Percentiles rank a stretch among this genome's conserved stretches.
Conservation (phyloP, 2,888 invertebrate species). For the Lamellibrachia columna region DNA sequence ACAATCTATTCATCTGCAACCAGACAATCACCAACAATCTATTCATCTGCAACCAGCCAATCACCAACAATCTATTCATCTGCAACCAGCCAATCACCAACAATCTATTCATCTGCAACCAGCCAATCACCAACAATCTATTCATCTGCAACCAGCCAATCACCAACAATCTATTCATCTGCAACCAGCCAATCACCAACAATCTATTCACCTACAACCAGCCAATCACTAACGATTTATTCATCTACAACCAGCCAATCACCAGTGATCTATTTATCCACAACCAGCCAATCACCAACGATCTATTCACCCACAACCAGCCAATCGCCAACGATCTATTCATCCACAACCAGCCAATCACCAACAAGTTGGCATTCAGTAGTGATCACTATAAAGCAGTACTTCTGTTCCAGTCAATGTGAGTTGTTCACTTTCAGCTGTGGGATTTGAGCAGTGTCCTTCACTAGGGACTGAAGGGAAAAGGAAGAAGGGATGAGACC, state of each 20-base stretch:
- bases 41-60: background rate
- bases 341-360: background rate
- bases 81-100: no score
- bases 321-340: no score
- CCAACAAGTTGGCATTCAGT: no score
- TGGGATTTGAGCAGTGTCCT: constrained; percentile 41
- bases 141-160: no score
- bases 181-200: background rate
- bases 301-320: no score
- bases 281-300: no score
- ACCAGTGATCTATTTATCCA: no score
- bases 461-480: constrained; percentile 17
- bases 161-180: background rate
- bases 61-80: no score
- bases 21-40: background rate
- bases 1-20: background rate
- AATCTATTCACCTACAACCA: background rate
- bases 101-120: no score
- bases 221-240: background rate
- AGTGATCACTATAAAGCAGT: background rate
- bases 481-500: no score
- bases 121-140: no score
- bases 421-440: constrained; percentile 32
- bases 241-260: background rate
- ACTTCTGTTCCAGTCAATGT: background rate